Conservation (phyloP, 1,140 invertebrate species). For the Nephotettix cincticeps region DNA sequence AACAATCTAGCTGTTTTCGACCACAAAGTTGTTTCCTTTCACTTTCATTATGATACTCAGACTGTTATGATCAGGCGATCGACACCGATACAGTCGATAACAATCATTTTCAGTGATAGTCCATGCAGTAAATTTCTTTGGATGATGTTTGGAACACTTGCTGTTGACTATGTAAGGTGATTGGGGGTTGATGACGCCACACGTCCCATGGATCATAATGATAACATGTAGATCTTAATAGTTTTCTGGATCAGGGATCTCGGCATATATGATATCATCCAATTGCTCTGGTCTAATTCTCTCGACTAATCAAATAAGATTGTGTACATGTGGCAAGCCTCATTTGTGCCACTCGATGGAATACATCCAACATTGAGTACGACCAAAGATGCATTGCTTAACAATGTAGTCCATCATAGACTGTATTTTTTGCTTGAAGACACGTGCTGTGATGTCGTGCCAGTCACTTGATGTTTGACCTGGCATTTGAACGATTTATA, state of each 20-base stretch:
- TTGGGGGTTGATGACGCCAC: not conserved
- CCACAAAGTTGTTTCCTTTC: not conserved
- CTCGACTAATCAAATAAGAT: not conserved
- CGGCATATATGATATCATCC: not conserved
- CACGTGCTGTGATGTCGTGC: not conserved
- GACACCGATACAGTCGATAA: too few species aligned
- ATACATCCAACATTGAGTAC: not conserved
- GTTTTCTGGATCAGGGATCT: too few species aligned
- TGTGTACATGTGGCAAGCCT: not conserved
- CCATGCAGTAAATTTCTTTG: not conserved
- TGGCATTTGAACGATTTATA: too few species aligned
- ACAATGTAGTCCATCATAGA: not conserved
- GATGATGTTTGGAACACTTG: not conserved
- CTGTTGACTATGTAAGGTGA: not conserved
- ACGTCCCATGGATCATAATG: not conserved
- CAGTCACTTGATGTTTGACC: too few species aligned
- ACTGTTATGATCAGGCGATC: not conserved
- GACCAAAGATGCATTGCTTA: not conserved
- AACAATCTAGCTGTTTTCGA: not conserved
- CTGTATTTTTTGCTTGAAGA: not conserved
- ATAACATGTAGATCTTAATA: not conserved
- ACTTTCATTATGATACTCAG: not conserved
- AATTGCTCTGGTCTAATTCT: not conserved
- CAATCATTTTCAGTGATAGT: not conserved
- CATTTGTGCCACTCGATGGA: not conserved